Percentiles rank a stretch among this genome's conserved stretches.
Conservation (phyloP, 2,797 vertebrate genomes). For the Rhynchotus rufescens region DNA sequence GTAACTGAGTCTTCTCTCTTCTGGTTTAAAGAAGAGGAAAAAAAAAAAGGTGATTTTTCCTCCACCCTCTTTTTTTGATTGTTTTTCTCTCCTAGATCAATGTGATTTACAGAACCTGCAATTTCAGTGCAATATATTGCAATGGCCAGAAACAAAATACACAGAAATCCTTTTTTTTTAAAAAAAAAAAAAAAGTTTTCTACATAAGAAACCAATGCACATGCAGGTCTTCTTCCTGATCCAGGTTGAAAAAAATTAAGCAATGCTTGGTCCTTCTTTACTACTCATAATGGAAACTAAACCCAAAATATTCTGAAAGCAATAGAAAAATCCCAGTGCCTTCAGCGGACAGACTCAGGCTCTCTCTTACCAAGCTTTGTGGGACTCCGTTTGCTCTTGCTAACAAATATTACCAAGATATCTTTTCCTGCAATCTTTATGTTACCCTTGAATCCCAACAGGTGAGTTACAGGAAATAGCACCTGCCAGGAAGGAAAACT, state of each 20-base stretch:
- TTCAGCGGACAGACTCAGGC: not conserved
- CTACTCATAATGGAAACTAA: not conserved
- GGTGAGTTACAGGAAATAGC: not conserved
- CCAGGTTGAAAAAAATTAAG: not conserved
- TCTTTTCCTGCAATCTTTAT: not conserved
- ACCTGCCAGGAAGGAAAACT: slow-evolving; percentile 15
- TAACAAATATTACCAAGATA: not conserved
- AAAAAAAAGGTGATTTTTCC: not conserved
- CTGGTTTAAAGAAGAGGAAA: not conserved
- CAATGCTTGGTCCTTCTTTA: not conserved
- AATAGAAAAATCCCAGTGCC: not conserved
- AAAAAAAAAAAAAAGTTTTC: not conserved
- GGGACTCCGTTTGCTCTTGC: not conserved
- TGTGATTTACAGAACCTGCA: not conserved
- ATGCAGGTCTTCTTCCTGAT: not conserved
- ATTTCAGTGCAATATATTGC: fast-evolving
- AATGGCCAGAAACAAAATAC: not conserved
- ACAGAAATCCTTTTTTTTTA: fast-evolving
- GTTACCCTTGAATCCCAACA: not conserved
- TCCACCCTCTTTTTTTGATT: too few relatives aligned
- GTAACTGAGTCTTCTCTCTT: not conserved
- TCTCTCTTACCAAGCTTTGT: not conserved
- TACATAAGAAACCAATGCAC: not conserved
- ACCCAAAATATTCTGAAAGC: fast-evolving
- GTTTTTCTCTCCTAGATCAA: not conserved